Evolutionary conservation across 2,888 invertebrate species (phyloP).

Genomic region (Callinectes sapidus): DNA sequence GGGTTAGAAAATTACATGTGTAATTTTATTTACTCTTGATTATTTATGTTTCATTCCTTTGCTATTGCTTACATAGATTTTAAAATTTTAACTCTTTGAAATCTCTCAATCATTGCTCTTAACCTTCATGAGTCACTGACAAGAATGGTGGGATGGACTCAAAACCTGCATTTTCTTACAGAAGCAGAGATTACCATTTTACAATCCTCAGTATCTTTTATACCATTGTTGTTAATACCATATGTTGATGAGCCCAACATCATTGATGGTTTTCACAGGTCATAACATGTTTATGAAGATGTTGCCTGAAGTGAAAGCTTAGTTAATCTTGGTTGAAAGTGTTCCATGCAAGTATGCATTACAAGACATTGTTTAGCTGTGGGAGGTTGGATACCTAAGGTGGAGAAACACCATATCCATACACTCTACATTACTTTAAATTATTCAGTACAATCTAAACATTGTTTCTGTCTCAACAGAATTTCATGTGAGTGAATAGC

Average conservation of each 20-base stretch:
- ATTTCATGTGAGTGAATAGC: no score
- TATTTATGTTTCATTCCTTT: not conserved
- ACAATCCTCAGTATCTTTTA: not conserved
- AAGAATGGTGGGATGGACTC: not conserved
- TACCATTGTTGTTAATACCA: not conserved
- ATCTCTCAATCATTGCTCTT: not conserved
- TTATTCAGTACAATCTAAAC: no score
- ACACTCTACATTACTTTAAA: no score
- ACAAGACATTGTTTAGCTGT: no score
- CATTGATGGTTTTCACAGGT: not conserved
- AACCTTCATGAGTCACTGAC: not conserved
- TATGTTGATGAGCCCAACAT: not conserved
- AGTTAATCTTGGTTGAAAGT: no score
- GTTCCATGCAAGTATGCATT: no score
- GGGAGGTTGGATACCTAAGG: no score
- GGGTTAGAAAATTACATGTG: not conserved
- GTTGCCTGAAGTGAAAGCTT: no score
- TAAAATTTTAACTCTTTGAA: not conserved
- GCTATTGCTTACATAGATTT: not conserved
- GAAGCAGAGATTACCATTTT: not conserved
- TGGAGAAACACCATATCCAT: no score
- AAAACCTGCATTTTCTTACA: not conserved
- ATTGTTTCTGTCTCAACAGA: no score
- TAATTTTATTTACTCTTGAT: not conserved
- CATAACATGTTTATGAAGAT: no score